Evolutionary conservation across 2,113 vertebrate species (phyloP).

Genomic region (Clupea harengus): DNA sequence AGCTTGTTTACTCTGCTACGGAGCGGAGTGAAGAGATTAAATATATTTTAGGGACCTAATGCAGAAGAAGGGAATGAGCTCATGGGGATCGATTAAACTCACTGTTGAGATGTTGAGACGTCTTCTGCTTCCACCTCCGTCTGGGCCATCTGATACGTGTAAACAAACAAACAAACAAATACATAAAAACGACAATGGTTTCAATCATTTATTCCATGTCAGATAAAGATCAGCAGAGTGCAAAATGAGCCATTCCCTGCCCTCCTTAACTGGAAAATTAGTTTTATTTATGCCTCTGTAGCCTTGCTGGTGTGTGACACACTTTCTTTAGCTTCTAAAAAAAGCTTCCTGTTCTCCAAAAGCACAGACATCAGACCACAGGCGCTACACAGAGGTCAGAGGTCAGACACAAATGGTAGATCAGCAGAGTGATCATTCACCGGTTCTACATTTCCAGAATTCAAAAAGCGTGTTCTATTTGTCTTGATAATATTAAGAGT

Average conservation of each 20-base stretch:
- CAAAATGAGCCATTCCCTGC: neutral
- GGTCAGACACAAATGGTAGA: neutral
- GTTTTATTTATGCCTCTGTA: neutral
- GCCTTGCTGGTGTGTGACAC: neutral
- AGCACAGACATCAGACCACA: neutral
- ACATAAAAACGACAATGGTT: neutral
- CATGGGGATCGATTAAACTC: neutral
- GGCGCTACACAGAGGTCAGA: neutral
- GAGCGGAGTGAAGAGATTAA: neutral
- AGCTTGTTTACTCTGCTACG: neutral
- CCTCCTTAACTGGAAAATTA: neutral
- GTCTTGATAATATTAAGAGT: no score
- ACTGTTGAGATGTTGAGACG: conserved; percentile 6
- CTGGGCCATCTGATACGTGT: neutral
- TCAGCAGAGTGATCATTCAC: neutral
- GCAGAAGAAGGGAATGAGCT: neutral
- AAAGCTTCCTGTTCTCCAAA: neutral
- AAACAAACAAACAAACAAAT: neutral
- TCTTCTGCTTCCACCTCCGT: neutral
- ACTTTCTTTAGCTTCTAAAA: neutral
- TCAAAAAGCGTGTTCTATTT: neutral
- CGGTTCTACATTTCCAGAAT: neutral
- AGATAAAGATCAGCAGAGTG: neutral
- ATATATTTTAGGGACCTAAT: neutral
- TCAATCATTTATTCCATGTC: neutral